A percentile compares a stretch with the other conserved stretches of the same genome.
Evolutionary conservation across 2,888 invertebrate species (phyloP).

Genomic region (Limnephilus lunatus): DNA sequence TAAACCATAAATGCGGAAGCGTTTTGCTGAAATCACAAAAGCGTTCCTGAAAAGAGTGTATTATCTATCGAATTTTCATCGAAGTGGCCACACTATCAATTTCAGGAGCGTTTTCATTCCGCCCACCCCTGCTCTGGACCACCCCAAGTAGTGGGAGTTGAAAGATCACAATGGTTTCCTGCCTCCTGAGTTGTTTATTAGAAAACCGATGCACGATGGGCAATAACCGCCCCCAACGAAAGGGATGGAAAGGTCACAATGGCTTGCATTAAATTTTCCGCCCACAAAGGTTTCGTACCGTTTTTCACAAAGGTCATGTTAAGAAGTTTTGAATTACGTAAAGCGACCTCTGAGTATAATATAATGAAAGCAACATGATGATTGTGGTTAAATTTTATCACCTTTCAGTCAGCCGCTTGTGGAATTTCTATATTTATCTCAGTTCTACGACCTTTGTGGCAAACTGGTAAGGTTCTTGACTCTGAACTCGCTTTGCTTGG

Average conservation of each 20-base stretch:
- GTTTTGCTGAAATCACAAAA: background rate
- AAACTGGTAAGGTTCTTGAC: background rate
- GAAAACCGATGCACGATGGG: background rate
- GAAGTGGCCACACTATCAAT: background rate
- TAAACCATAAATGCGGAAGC: background rate
- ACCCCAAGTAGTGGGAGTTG: background rate
- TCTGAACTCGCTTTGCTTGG: background rate
- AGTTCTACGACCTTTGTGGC: background rate
- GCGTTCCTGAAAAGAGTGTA: background rate
- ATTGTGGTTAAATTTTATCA: background rate
- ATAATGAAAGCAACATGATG: no score
- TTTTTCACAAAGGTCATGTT: slow-evolving; percentile 33
- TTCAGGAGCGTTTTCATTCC: slow-evolving; percentile 7
- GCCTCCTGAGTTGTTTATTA: no score
- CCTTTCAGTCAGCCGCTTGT: background rate
- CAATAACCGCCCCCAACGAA: background rate
- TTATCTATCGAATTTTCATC: background rate
- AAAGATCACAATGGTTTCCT: background rate
- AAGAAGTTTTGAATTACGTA: background rate
- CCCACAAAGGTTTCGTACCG: background rate
- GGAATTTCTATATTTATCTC: background rate
- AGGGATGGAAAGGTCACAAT: background rate
- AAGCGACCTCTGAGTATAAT: background rate
- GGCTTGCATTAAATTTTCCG: background rate
- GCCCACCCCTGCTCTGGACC: background rate